phyloP scores from a whole-genome alignment of 2,113 vertebrate species.

The Meriones unguiculatus region DNA sequence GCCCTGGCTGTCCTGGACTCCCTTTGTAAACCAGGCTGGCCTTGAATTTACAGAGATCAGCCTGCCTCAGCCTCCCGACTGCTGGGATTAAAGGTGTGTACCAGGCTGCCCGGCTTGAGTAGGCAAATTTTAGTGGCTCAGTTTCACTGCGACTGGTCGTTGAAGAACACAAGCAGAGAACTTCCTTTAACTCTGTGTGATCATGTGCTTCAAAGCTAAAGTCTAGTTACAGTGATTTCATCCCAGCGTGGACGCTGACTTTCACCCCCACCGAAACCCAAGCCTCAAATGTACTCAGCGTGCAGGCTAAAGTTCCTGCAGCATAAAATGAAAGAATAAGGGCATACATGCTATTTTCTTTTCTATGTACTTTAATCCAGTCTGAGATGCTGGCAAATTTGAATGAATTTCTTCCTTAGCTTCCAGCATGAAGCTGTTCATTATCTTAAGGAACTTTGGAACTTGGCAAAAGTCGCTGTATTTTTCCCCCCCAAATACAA shows the following conservation, averaged over 20 bases:
- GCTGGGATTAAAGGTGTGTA: background rate
- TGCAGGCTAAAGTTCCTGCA: background rate
- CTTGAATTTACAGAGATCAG: background rate
- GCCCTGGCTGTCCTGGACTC: too few species aligned
- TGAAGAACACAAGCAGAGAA: background rate
- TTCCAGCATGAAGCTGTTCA: background rate
- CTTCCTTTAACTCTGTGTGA: background rate
- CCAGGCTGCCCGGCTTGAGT: background rate
- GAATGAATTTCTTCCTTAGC: background rate
- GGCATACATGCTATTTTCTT: background rate
- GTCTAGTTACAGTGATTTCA: background rate
- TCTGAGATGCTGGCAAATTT: background rate
- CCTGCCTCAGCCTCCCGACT: background rate
- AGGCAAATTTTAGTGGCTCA: background rate
- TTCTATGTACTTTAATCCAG: background rate
- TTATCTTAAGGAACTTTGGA: background rate
- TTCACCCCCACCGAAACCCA: background rate
- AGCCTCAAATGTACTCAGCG: background rate
- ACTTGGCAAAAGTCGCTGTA: background rate
- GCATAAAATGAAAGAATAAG: background rate
- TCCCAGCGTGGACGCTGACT: background rate
- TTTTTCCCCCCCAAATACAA: background rate
- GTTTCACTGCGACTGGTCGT: background rate
- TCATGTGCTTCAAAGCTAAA: background rate
- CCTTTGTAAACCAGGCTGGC: background rate